Percentiles rank a stretch among this genome's conserved stretches.
Conservation (phyloP, 1,140 invertebrate species). For the Galendromus occidentalis region DNA sequence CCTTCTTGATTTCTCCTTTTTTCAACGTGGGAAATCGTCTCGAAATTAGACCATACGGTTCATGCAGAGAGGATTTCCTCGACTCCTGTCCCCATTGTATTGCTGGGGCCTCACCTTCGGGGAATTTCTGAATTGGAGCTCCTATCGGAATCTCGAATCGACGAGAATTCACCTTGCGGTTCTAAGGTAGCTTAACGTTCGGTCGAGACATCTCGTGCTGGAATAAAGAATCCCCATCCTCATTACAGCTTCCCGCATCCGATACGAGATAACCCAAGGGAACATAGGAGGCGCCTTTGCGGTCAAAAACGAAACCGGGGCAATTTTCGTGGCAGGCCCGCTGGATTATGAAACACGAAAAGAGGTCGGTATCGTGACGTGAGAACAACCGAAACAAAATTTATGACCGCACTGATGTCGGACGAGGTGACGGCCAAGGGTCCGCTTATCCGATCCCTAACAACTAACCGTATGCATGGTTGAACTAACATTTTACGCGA, state of each 20-base stretch:
- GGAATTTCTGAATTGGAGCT: too few relatives aligned
- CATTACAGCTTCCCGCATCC: constrained; percentile 79
- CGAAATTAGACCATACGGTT: too few relatives aligned
- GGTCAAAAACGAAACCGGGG: constrained; percentile 89
- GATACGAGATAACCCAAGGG: constrained; percentile 95
- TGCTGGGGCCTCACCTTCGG: too few relatives aligned
- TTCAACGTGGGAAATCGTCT: neutral
- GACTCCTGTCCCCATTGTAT: too few relatives aligned
- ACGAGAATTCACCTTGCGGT: neutral
- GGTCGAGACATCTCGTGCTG: too few relatives aligned
- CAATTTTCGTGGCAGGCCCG: constrained; percentile 85
- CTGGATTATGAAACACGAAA: constrained; percentile 77
- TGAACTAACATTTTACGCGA: neutral
- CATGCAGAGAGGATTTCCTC: too few relatives aligned
- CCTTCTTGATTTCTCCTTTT: neutral
- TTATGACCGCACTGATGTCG: too few relatives aligned
- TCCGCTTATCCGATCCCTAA: too few relatives aligned
- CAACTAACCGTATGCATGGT: too few relatives aligned
- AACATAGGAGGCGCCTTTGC: constrained; percentile 93
- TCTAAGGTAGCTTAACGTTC: too few relatives aligned
- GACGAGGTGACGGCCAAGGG: too few relatives aligned
- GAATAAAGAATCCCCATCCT: constrained; percentile 16
- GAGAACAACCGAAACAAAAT: too few relatives aligned
- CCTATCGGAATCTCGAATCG: neutral
- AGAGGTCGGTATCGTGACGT: constrained; percentile 40